A percentile compares a stretch with the other conserved stretches of the same genome.
Evolutionary conservation across 2,113 vertebrate genomes (phyloP).

Genomic region (Clarias macrocephalus): DNA sequence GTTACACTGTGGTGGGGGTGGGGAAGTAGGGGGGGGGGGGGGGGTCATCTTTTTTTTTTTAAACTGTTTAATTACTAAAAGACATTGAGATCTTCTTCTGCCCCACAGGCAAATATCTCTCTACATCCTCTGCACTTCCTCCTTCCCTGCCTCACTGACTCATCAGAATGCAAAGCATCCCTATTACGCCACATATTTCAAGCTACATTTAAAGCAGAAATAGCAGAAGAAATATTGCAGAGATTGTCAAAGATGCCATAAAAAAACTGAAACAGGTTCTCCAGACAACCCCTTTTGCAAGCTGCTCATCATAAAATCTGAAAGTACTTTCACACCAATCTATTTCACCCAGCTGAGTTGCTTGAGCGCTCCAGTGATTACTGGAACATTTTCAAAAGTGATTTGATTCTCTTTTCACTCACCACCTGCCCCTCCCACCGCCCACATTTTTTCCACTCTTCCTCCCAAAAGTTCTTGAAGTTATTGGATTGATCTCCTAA

Average conservation of each 20-base stretch:
- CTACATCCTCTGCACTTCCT: neutral
- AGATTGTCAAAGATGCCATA: conserved; percentile 37
- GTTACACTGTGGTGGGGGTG: too few species aligned
- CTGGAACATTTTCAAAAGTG: conserved; percentile 54
- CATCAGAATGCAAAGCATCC: conserved; percentile 33
- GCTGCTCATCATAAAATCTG: conserved; percentile 47
- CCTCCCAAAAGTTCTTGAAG: conserved; percentile 22
- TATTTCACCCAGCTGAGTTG: conserved; percentile 46
- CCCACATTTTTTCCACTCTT: conserved; percentile 23
- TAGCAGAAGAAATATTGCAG: conserved; percentile 25
- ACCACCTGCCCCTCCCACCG: conserved; percentile 27
- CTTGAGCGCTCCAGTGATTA: conserved; percentile 53
- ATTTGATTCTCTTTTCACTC: conserved; percentile 50
- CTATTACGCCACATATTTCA: conserved; percentile 42
- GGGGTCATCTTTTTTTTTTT: neutral
- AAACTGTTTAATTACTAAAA: neutral
- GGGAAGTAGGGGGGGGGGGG: neutral
- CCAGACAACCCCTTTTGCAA: conserved; percentile 43
- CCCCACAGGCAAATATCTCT: neutral
- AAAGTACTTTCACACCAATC: conserved; percentile 48
- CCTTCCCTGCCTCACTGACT: conserved; percentile 28
- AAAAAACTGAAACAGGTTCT: conserved; percentile 43
- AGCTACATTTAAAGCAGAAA: conserved; percentile 29
- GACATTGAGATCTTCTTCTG: neutral
- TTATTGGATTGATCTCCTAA: conserved; percentile 16